Base-by-base conservation (phyloP, 1,140 invertebrate genomes). In the Choristoneura fumiferana region DNA sequence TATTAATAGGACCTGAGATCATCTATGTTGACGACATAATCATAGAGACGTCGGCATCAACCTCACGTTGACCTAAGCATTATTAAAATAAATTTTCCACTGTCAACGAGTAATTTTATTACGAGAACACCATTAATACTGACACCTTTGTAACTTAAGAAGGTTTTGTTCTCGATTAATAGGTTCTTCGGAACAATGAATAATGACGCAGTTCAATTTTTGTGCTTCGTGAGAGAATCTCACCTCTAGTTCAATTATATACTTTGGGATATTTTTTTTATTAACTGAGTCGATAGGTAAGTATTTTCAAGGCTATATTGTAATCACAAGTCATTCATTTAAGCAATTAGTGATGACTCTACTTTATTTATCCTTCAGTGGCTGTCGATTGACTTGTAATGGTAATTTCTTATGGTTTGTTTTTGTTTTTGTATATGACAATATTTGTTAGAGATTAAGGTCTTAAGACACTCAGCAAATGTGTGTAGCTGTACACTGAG, bases 231-330 rank as follows among this genome's bases (percentile, higher is more conserved):
- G 43, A 49, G 22, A 49, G 10, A 17, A 18, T 49, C 18, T 12
- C n/a, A 49, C 2, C 22, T 29, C 6, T 29, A 6, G 10, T 33
- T 22, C 17, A 49, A 49, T 49, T n/a, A 49, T 49, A 17, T 33
- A n/a, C 17, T 29, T 49, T 12, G 18, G 8, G 22, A 18, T 18
- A 22, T 22, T 22, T 49, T 49, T 18, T 10, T 43, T 22, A 49
- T 22, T 5, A 29, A 49, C 22, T 49, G 43, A 15, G 9, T 15
- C 12, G 6, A 29, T 29, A n/a, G 22, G 22, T 49, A 49, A 17
- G 18, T 22, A 49, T 49, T 49, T 49, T 49, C 43, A 49, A 49
- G 43, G 43, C 8, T 49, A n/a, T 49, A 5, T 33, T 49, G 29
- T 22, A 49, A 29, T 49, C 18, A 22, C 43, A 17, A 17, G 43